A percentile compares a stretch with the other conserved stretches of the same genome.
phyloP scores from a whole-genome alignment of 2,113 vertebrate species.

The Colaptes auratus region DNA sequence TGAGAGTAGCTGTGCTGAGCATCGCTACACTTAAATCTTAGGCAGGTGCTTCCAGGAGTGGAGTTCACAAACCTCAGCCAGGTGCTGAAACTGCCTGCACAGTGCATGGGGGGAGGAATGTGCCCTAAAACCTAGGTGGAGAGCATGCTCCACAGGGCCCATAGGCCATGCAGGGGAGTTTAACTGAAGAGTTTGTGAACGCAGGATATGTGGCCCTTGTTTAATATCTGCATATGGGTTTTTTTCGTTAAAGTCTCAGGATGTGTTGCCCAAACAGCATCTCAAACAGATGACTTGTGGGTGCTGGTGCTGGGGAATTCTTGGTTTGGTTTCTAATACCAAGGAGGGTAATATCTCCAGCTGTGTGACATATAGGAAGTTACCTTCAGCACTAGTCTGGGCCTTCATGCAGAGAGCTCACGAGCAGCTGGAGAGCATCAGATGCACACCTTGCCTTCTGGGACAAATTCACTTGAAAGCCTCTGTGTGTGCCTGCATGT shows the following conservation, averaged over 20 bases:
- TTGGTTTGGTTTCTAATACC: background rate
- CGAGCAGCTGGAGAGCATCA: background rate
- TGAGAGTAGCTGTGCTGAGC: background rate
- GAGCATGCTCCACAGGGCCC: background rate
- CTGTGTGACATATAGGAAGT: background rate
- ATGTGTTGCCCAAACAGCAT: background rate
- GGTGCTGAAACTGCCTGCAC: background rate
- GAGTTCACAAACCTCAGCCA: background rate
- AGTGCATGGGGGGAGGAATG: fast-evolving
- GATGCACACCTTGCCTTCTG: background rate
- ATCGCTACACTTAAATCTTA: background rate
- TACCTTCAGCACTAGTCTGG: background rate
- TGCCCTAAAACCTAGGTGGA: background rate
- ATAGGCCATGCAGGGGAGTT: background rate
- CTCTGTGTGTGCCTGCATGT: fast-evolving
- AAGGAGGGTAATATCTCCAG: background rate
- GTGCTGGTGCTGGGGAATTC: background rate
- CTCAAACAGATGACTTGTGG: background rate
- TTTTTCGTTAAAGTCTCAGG: background rate
- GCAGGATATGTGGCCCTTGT: background rate
- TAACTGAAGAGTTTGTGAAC: fast-evolving
- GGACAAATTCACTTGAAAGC: background rate
- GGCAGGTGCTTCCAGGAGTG: background rate
- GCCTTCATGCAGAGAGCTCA: background rate
- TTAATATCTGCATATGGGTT: background rate